Evolutionary conservation across 2,797 vertebrate genomes (phyloP), one percentile per base, ranked within the genome.

Genomic region (Crenuchus spilurus): DNA sequence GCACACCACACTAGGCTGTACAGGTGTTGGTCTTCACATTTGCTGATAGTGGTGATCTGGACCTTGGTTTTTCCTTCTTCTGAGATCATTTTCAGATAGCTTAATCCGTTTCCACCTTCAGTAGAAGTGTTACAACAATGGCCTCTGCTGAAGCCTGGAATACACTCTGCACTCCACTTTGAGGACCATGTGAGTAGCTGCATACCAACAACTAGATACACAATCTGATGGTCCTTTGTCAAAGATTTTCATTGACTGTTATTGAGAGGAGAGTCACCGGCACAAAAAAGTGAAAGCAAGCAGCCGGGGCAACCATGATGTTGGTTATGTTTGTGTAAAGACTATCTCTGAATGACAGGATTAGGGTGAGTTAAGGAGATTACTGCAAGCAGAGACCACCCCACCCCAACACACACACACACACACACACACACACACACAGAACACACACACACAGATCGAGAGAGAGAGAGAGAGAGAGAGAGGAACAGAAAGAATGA

Each of bases 351-450:
- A 93, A 93, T 93, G 91, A 93, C 90, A 90, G 92, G 92, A 93
- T 93, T 93, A 93, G 89, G 88, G 90, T 87, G 90, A 92, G 91
- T 93, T 93, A 93, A 93, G 92, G 88, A 93, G 92, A 94, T 93
- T 92, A 92, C 89, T 91, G 91, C 85, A 88, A 91, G 91, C 90
- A 91, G 31, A 24, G 91, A 91, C 91, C 79, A 80, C 84, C 81
- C 75, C 84, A 80, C 81, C 80, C 80, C 73, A 75, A 65, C 82
- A 87, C 86, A 85, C 86, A 80, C 86, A 86, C 88, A 51, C 85
- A 86, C 75, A 64, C 72, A 31, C 73, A 64, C 64, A 18, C 71
- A 58, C 72, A 39, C 74, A 20, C 64, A 4, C 63, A 41, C n/a
- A n/a, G n/a, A n/a, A 64, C 64, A 18, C 71, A 58, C 72, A 39